A percentile compares a stretch with the other conserved stretches of the same genome.
Evolutionary conservation across 2,888 invertebrate genomes (phyloP).

Genomic region (Teleogryllus oceanicus): DNA sequence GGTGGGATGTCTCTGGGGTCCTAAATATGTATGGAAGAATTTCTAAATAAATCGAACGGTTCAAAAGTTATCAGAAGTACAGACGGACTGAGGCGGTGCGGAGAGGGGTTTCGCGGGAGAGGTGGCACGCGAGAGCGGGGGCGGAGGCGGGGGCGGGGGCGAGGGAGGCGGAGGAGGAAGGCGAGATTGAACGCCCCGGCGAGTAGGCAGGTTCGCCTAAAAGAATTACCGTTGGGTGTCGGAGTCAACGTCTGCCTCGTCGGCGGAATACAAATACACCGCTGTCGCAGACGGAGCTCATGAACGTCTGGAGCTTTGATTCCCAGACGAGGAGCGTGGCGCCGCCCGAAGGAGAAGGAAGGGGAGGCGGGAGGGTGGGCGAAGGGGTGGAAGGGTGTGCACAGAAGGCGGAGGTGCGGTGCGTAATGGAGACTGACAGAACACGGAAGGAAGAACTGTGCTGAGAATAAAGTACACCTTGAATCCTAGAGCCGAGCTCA

Average conservation of each 20-base stretch:
- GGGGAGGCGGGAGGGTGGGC: too few species aligned
- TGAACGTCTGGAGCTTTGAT: neutral
- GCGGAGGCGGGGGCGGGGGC: neutral
- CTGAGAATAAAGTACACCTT: too few species aligned
- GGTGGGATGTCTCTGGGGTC: too few species aligned
- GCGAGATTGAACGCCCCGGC: neutral
- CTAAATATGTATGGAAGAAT: too few species aligned
- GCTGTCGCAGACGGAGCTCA: neutral
- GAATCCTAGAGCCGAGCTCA: too few species aligned
- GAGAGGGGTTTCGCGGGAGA: neutral
- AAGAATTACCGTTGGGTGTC: constrained; percentile 4
- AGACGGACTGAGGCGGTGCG: neutral
- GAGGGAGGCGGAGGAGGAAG: neutral
- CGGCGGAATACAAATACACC: neutral
- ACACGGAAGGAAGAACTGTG: too few species aligned
- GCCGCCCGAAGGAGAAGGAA: too few species aligned
- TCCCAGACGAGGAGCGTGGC: too few species aligned
- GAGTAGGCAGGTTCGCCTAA: neutral
- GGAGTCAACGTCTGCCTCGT: neutral
- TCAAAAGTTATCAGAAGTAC: constrained; percentile 11
- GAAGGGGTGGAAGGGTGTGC: too few species aligned
- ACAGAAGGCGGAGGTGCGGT: too few species aligned
- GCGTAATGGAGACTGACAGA: too few species aligned
- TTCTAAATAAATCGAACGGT: neutral
- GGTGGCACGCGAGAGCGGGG: neutral